Evolutionary conservation across 2,888 invertebrate species (phyloP).

Genomic region (Aricia artaxerxes): DNA sequence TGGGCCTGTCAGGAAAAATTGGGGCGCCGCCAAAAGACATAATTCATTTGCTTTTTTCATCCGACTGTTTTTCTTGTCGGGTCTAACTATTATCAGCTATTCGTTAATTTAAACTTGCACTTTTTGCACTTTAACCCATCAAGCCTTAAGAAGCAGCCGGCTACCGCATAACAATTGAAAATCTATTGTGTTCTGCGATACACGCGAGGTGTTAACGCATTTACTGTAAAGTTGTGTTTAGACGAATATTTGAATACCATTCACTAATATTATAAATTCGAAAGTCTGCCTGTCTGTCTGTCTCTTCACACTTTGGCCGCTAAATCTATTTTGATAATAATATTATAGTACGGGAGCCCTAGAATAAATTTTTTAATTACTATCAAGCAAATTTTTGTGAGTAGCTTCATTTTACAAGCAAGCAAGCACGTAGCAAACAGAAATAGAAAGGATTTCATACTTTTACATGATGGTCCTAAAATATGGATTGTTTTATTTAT

Average conservation of each 20-base stretch:
- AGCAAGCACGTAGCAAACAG: too few species aligned
- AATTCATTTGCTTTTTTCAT: conserved; percentile 41
- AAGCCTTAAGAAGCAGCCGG: too few species aligned
- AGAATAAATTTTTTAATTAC: too few species aligned
- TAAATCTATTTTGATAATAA: background rate
- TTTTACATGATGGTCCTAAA: too few species aligned
- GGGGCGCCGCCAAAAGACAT: conserved; percentile 39
- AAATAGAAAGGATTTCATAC: too few species aligned
- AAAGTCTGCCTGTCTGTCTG: background rate
- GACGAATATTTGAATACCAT: background rate
- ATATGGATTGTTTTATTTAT: too few species aligned
- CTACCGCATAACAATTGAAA: too few species aligned
- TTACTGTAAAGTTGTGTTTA: background rate
- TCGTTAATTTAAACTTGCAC: conserved; percentile 6
- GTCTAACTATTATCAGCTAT: conserved; percentile 9
- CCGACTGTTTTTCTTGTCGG: conserved; percentile 33
- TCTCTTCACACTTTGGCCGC: background rate
- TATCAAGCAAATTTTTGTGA: too few species aligned
- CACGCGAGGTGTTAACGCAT: background rate
- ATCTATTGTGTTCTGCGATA: too few species aligned
- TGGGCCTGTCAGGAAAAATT: conserved; percentile 39
- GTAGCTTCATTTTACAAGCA: too few species aligned
- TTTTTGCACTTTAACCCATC: background rate
- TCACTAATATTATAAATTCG: background rate
- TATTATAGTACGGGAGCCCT: too few species aligned